A percentile compares a stretch with the other conserved stretches of the same genome.
Evolutionary conservation across 2,888 invertebrate genomes (phyloP).

Genomic region (Sphaeridia pumilis): DNA sequence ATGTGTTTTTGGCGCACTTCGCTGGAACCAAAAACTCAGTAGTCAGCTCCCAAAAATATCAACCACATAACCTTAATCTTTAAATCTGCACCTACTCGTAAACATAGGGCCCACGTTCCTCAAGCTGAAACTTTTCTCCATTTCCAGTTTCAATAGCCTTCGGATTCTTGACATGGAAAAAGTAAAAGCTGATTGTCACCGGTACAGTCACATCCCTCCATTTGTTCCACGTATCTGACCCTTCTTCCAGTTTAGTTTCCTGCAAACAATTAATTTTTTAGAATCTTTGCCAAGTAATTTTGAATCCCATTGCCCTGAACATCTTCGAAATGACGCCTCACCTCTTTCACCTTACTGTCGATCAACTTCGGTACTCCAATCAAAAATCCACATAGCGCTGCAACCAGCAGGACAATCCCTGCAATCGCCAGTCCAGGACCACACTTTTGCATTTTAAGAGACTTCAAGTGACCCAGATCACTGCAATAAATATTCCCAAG

Average conservation of each 20-base stretch:
- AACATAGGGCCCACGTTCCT: slow-evolving; percentile 24
- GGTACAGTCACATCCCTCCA: slow-evolving; percentile 29
- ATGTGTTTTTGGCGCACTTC: slow-evolving; percentile 25
- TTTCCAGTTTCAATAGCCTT: slow-evolving; percentile 18
- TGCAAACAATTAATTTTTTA: slow-evolving; percentile 11
- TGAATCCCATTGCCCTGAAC: too few species aligned
- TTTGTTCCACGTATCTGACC: slow-evolving; percentile 27
- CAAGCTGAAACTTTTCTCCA: slow-evolving; percentile 7
- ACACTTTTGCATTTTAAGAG: slow-evolving; percentile 10
- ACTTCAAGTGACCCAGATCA: too few species aligned
- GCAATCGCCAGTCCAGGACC: background rate
- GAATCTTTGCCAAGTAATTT: too few species aligned
- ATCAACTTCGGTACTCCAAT: slow-evolving; percentile 9
- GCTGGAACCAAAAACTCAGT: slow-evolving; percentile 7
- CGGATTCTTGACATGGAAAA: slow-evolving; percentile 33
- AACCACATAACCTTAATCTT: background rate
- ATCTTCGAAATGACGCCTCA: background rate
- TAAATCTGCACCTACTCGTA: slow-evolving; percentile 17
- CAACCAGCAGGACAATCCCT: background rate
- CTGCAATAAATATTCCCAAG: too few species aligned
- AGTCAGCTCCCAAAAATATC: background rate
- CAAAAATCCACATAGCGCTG: background rate
- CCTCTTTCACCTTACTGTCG: slow-evolving; percentile 11
- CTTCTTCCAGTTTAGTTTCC: slow-evolving; percentile 30
- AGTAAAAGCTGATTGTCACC: slow-evolving; percentile 21